Evolutionary conservation across 2,113 vertebrate species (phyloP).

Genomic region (Lynx canadensis): DNA sequence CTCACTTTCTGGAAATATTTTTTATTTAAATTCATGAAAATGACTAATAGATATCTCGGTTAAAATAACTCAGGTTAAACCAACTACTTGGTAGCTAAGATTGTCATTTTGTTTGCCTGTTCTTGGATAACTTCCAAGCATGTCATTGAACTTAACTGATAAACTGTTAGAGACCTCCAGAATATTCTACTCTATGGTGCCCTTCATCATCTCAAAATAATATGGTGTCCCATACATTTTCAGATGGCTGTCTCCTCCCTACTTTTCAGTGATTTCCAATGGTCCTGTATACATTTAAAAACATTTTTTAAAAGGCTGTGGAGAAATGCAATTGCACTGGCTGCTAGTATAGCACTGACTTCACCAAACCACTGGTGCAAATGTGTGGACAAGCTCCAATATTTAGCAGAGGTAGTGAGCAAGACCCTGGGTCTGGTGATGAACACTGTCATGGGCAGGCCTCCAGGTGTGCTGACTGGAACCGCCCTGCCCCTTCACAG

Average conservation of each 20-base stretch:
- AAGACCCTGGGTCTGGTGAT: not conserved
- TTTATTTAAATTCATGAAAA: slow-evolving; percentile 21
- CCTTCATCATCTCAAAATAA: not conserved
- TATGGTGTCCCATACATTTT: not conserved
- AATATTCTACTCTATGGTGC: not conserved
- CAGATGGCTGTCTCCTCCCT: not conserved
- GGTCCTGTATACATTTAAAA: not conserved
- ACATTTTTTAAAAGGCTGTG: not conserved
- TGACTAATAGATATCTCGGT: not conserved
- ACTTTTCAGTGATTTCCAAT: not conserved
- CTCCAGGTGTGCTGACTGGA: not conserved
- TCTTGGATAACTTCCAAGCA: not conserved
- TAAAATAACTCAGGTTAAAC: not conserved
- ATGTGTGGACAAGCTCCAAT: not conserved
- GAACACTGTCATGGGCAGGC: rapidly evolving
- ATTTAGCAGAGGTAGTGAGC: not conserved
- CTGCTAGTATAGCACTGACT: not conserved
- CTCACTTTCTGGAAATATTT: not conserved
- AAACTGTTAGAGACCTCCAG: not conserved
- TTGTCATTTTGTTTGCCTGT: not conserved
- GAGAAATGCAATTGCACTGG: not conserved
- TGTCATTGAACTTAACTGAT: not conserved
- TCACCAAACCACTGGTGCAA: not conserved
- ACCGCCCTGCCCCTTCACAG: not conserved
- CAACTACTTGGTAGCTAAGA: not conserved